These are phyloP conservation scores for Pollenia amentaria DNA, from an alignment of 2,888 invertebrate genomes.

Conservation along the genomic window DNA sequence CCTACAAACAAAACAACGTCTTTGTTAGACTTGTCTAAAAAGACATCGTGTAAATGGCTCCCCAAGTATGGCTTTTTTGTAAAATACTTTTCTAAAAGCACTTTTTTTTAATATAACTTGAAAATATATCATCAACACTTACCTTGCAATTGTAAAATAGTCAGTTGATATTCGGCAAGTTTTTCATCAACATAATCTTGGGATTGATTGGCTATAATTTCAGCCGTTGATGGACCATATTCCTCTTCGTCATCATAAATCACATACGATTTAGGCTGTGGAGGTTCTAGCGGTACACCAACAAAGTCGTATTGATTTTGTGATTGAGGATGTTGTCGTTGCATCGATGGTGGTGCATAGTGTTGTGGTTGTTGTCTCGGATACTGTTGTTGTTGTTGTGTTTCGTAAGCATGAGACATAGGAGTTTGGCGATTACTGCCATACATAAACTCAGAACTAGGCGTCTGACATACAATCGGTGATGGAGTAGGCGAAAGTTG, in stretches of 20 bases:
- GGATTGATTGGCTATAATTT: constrained; percentile 96
- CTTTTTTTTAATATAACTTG: too few species aligned
- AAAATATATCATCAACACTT: constrained; percentile 81
- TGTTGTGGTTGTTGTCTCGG: constrained; percentile 80
- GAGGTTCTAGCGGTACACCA: constrained; percentile 91
- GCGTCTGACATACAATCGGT: constrained; percentile 87
- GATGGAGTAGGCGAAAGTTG: constrained; percentile 86
- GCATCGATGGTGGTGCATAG: constrained; percentile 80
- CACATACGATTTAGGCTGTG: constrained; percentile 87
- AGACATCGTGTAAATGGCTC: too few species aligned
- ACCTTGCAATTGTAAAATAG: constrained; percentile 96
- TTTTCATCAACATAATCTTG: constrained; percentile 98
- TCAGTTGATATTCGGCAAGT: constrained; percentile 96
- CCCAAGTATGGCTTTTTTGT: too few species aligned
- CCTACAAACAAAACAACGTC: too few species aligned
- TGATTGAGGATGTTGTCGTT: constrained; percentile 83
- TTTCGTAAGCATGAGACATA: constrained; percentile 79
- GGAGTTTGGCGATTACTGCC: constrained; percentile 86
- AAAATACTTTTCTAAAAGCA: too few species aligned
- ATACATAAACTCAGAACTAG: constrained; percentile 87
- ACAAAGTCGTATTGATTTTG: constrained; percentile 85
- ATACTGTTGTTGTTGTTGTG: constrained; percentile 81
- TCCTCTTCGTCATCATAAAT: constrained; percentile 89
- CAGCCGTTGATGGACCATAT: constrained; percentile 93
- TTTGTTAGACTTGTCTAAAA: too few species aligned